Base-by-base conservation (phyloP, 2,888 invertebrate genomes). In the Hypolimnas misippus region DNA sequence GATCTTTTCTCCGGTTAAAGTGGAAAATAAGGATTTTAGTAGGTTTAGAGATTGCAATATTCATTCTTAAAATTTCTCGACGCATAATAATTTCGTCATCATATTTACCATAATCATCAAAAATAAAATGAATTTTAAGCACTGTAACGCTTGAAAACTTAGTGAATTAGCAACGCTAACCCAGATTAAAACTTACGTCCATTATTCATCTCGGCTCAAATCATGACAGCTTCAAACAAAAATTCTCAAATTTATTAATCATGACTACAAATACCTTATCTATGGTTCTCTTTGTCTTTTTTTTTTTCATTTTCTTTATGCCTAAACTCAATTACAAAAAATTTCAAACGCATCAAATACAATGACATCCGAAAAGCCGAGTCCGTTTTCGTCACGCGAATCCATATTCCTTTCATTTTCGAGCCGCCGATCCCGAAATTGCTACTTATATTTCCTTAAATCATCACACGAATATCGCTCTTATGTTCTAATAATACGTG, bases 351-450 rank as follows among this genome's bases (percentile, higher is more conserved):
- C 58, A 64, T 63, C 57, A 64, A 65, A 57, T 25, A 62, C 64
- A 63, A 68, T 63, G 62, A 59, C 53, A 61, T 61, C 56, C 62
- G 53, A 61, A 66, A 58, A 33, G 54, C 56, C 52, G 33, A 58
- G 65, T 61, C 61, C 62, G 44, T 65, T 53, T 63, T 49, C 57
- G 65, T 61, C 65, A 52, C 62, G 44, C 19, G 38, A 58, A 57
- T 58, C 38, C 54, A 61, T 65, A 61, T 65, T 54, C 35, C 64
- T 57, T 61, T 65, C 64, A 63, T 63, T 63, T 59, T 49, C 29
- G 25, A 17, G 31, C 7, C 21, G 44, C 46, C 25, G 29, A 21
- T 7, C 42, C 10, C 12, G 31, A 42, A 6, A 29, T 0, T 21
- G 12, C 42, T 17, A n/a, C 44, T 25, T 49, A 59, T 49, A 53